Conservation (phyloP, 2,797 vertebrate species). For the Triplophysa bombifrons region DNA sequence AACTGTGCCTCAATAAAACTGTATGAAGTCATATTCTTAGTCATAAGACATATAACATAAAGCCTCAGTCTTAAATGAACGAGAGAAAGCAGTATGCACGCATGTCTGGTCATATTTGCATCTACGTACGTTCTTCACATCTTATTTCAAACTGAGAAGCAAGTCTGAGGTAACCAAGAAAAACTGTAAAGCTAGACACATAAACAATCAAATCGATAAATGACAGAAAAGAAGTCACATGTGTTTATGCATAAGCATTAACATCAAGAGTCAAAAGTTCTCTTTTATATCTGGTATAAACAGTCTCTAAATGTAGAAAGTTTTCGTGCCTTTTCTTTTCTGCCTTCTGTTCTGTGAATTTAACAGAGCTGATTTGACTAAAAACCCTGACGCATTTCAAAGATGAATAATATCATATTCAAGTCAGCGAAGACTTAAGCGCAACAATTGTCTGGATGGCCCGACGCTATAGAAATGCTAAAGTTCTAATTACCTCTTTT, state of each 20-base stretch:
- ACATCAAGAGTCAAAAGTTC: background rate
- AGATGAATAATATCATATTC: slow-evolving; percentile 37
- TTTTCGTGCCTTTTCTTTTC: background rate
- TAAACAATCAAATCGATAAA: background rate
- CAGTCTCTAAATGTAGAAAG: background rate
- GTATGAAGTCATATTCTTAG: slow-evolving; percentile 17
- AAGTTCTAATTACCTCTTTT: slow-evolving; percentile 44
- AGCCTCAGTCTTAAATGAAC: background rate
- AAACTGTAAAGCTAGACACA: background rate
- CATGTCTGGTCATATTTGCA: slow-evolving; percentile 28
- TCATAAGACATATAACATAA: background rate
- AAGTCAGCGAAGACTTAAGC: slow-evolving; percentile 23
- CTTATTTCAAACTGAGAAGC: background rate
- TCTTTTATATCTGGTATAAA: background rate
- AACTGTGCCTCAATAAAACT: slow-evolving; percentile 39
- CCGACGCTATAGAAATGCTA: slow-evolving; percentile 25
- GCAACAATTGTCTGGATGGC: slow-evolving; percentile 36
- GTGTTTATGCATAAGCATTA: background rate
- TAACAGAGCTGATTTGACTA: background rate
- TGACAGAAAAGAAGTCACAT: background rate
- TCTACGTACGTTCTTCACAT: slow-evolving; percentile 26
- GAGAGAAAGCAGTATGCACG: slow-evolving; percentile 11
- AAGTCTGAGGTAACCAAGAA: slow-evolving; percentile 5
- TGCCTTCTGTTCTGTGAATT: slow-evolving; percentile 11
- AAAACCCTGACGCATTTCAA: slow-evolving; percentile 35